Evolutionary conservation across 2,797 vertebrate species (phyloP), one percentile per base, ranked within the genome.

Genomic region (Catharus ustulatus): DNA sequence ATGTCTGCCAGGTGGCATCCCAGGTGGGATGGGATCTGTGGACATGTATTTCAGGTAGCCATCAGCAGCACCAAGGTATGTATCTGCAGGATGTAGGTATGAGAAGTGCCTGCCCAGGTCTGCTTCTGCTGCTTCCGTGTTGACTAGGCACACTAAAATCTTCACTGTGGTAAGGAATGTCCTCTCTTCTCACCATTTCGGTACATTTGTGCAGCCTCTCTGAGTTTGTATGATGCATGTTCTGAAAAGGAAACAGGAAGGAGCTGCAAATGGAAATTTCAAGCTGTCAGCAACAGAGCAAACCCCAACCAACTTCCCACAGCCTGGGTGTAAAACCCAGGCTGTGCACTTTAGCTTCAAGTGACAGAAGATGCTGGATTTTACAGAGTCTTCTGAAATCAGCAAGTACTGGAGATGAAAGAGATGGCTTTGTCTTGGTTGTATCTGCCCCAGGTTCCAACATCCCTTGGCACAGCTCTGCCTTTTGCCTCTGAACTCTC

Each of bases 161-260:
- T 72, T 87, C 36, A n/a, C 0, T 61, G 71, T 21, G 36, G 64
- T 49, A 77, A 90, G 76, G 71, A 67, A 88, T 67, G 66, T 49
- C 75, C 30, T 90, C 23, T 51, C 46, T 81, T 76, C 49, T 76
- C 40, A 42, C 32, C 0, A 0, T 34, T 90, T 46, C 13, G 59
- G 43, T 74, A 63, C 71, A 71, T 48, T 38, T 52, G 30, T 59
- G 75, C 71, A 82, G 62, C 32, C 46, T 90, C n/a, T 82, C 81
- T 79, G 81, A 13, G 77, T 89, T 71, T 78, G 7, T 81, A 17
- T 55, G 72, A 67, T 79, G 46, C 30, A 15, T 6, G 15, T 73
- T 82, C 78, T 92, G 59, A 57, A 92, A 91, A 80, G 59, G n/a
- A 90, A 93, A 89, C 6, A 30, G 75, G 75, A 90, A 89, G 64